A percentile compares a stretch with the other conserved stretches of the same genome.
phyloP scores from a whole-genome alignment of 2,113 vertebrate species.

The Antennarius striatus region DNA sequence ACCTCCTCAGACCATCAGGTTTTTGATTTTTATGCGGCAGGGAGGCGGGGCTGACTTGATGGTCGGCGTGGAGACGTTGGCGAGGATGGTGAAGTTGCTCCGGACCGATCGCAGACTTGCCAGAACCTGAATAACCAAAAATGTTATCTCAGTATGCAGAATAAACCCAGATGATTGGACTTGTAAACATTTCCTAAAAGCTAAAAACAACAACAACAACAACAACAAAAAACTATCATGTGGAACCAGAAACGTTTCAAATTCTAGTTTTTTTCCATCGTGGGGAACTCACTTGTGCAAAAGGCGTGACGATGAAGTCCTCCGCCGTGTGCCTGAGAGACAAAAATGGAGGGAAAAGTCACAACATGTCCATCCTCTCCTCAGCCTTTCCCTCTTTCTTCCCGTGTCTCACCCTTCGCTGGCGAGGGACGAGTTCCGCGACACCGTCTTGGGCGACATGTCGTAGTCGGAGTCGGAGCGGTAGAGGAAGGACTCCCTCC shows the following conservation, averaged over 20 bases:
- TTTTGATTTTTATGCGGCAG: neutral
- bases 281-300: slow-evolving; percentile 86
- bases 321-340: slow-evolving; percentile 85
- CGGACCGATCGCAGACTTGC: slow-evolving; percentile 89
- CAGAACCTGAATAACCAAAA: slow-evolving; percentile 80
- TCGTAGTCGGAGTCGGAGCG: slow-evolving; percentile 91
- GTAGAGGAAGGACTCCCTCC: slow-evolving; percentile 92
- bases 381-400: neutral
- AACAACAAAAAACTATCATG: no score
- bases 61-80: slow-evolving; percentile 77
- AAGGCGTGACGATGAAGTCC: slow-evolving; percentile 93
- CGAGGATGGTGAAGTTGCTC: slow-evolving; percentile 85
- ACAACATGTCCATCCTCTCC: neutral
- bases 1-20: neutral
- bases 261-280: no score
- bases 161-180: neutral
- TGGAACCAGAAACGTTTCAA: no score
- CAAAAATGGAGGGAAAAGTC: neutral
- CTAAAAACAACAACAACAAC: no score
- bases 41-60: slow-evolving; percentile 74
- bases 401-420: slow-evolving; percentile 84
- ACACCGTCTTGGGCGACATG: slow-evolving; percentile 88
- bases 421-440: slow-evolving; percentile 88
- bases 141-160: neutral
- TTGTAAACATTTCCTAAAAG: neutral